These are phyloP conservation scores for Oscheius sp. DNA, from an alignment of 1,140 invertebrate species.

Conservation along the genomic window DNA sequence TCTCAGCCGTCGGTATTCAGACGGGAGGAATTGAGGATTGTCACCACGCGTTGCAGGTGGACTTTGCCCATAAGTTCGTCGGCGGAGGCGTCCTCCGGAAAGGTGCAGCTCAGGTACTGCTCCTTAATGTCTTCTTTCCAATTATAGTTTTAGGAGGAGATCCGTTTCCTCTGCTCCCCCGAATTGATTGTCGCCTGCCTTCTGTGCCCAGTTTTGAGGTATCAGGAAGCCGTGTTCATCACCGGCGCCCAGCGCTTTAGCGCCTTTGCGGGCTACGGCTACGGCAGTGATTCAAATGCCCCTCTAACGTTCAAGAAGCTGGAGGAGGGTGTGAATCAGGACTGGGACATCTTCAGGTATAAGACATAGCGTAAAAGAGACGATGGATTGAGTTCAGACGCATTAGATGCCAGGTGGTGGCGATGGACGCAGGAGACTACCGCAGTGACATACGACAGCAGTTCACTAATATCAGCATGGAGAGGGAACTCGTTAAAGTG, in stretches of 20 bases:
- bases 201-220: conserved; percentile 78
- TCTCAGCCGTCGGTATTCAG: not conserved
- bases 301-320: too few species aligned
- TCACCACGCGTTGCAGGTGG: conserved; percentile 66
- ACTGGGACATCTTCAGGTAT: not conserved
- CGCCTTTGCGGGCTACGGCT: conserved; percentile 79
- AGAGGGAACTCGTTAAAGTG: conserved; percentile 84
- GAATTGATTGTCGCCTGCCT: conserved; percentile 83
- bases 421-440: conserved; percentile 81
- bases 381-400: too few species aligned
- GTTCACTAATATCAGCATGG: conserved; percentile 61
- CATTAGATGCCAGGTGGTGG: conserved; percentile 75
- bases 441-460: conserved; percentile 60
- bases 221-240: conserved; percentile 80
- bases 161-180: conserved; percentile 90
- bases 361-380: not conserved
- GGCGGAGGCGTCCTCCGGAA: conserved; percentile 86
- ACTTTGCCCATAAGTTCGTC: conserved; percentile 87
- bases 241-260: conserved; percentile 80
- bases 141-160: conserved; percentile 89
- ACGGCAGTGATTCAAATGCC: not conserved
- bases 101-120: conserved; percentile 73
- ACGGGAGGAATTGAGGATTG: conserved; percentile 32
- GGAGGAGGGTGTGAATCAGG: not conserved
- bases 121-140: conserved; percentile 37